These are phyloP conservation scores for Norana najaformis DNA, from an alignment of 2,888 invertebrate genomes.

Conservation along the genomic window DNA sequence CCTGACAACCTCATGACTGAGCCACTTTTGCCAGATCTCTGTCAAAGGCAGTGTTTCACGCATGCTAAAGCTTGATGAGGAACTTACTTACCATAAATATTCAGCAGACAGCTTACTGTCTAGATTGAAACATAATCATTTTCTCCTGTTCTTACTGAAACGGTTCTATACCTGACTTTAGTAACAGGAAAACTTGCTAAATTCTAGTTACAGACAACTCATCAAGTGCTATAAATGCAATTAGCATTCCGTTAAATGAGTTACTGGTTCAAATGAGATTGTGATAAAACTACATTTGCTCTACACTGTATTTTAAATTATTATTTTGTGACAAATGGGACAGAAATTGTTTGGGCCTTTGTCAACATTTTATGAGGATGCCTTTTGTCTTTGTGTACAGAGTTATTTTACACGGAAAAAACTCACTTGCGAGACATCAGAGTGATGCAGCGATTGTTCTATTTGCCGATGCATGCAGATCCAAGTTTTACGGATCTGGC, in stretches of 20 bases:
- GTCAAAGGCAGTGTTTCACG: not conserved
- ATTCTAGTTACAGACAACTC: too few relatives aligned
- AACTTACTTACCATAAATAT: not conserved
- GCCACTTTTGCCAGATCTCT: not conserved
- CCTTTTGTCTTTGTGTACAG: slow-evolving; percentile 56
- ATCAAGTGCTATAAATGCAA: not conserved
- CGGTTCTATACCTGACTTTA: not conserved
- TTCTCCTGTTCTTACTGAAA: not conserved
- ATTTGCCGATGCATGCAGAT: slow-evolving; percentile 75
- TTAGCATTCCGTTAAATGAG: not conserved
- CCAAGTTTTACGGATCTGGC: slow-evolving; percentile 77
- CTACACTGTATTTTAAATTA: not conserved
- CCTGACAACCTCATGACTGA: not conserved
- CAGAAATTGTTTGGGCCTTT: not conserved
- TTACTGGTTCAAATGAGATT: not conserved
- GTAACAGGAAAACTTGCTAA: not conserved
- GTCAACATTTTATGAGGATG: not conserved
- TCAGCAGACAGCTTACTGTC: too few relatives aligned
- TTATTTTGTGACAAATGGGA: not conserved
- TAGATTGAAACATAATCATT: not conserved
- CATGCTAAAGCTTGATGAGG: not conserved
- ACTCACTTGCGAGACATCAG: slow-evolving; percentile 86
- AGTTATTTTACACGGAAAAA: slow-evolving; percentile 78
- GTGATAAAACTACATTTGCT: not conserved
- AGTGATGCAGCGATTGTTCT: slow-evolving; percentile 82